These are phyloP conservation scores for Ptychodera flava DNA, from an alignment of 35 echinoderm and acorn worm species.

Conservation along the genomic window DNA sequence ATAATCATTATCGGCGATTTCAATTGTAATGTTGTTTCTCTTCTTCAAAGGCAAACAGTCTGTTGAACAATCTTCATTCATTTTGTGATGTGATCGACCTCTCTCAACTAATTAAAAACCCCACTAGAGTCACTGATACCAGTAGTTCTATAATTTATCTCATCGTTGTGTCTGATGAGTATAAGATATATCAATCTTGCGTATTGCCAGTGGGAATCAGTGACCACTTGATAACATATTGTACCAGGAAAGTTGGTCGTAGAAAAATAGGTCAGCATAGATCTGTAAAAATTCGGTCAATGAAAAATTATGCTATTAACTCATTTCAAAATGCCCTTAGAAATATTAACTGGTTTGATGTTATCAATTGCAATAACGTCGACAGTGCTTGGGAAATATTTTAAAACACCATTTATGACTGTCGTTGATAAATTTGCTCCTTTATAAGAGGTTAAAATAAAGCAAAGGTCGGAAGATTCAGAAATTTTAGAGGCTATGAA, in stretches of 20 bases:
- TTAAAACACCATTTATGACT: background rate
- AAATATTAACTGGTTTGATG: background rate
- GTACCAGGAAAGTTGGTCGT: background rate
- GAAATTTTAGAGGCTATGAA: background rate
- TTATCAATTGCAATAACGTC: background rate
- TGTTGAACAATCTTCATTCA: background rate
- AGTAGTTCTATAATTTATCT: background rate
- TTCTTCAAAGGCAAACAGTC: background rate
- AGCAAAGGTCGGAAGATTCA: background rate
- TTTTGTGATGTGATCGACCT: background rate
- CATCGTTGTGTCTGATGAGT: background rate
- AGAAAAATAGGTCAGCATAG: background rate
- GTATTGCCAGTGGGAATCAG: background rate
- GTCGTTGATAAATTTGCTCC: background rate
- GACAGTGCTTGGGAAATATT: background rate
- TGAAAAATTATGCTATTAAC: background rate
- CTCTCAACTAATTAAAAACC: background rate
- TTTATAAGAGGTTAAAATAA: background rate
- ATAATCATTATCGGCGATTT: too few relatives aligned
- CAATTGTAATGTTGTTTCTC: too few relatives aligned
- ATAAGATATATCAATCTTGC: background rate
- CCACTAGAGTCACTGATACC: background rate
- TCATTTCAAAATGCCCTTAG: background rate
- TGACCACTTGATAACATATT: background rate
- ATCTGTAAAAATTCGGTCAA: background rate